Conservation (phyloP, 37 sponge, comb jelly and placozoan species). For the Spongia lamella region DNA sequence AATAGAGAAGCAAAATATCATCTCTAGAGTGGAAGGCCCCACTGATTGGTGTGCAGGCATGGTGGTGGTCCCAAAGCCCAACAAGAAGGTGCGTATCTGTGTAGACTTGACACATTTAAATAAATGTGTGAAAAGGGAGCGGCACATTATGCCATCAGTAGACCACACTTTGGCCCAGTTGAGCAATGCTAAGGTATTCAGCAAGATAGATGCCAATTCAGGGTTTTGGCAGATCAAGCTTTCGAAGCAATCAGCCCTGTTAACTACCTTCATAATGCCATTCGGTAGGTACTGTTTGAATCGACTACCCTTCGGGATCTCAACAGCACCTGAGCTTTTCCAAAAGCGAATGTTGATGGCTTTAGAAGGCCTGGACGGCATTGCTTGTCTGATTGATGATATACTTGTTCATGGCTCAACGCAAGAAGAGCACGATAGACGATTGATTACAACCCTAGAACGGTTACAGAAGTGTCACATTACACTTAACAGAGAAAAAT, state of each 20-base stretch:
- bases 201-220: conserved; percentile 40
- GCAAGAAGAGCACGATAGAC: conserved; percentile 41
- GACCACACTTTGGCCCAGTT: conserved; percentile 40
- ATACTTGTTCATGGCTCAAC: conserved; percentile 6
- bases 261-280: conserved; percentile 54
- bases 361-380: no score
- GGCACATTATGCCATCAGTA: conserved; percentile 26
- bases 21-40: no score
- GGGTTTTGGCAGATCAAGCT: conserved; percentile 56
- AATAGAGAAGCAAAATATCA: conserved; percentile 33
- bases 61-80: no score
- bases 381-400: conserved; percentile 42
- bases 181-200: conserved; percentile 4
- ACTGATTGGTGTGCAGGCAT: no score
- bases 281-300: conserved; percentile 40
- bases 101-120: conserved; percentile 42
- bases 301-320: conserved; percentile 50
- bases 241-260: conserved; percentile 12
- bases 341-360: conserved; percentile 22
- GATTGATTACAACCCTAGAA: conserved; percentile 26
- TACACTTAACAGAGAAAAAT: conserved; percentile 29
- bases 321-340: conserved; percentile 32
- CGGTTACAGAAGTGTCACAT: conserved; percentile 15
- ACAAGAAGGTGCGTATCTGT: no score
- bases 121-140: conserved; percentile 30